These are phyloP conservation scores for Tarsius wallacei DNA, from an alignment of 2,797 vertebrate genomes.

Conservation along the genomic window DNA sequence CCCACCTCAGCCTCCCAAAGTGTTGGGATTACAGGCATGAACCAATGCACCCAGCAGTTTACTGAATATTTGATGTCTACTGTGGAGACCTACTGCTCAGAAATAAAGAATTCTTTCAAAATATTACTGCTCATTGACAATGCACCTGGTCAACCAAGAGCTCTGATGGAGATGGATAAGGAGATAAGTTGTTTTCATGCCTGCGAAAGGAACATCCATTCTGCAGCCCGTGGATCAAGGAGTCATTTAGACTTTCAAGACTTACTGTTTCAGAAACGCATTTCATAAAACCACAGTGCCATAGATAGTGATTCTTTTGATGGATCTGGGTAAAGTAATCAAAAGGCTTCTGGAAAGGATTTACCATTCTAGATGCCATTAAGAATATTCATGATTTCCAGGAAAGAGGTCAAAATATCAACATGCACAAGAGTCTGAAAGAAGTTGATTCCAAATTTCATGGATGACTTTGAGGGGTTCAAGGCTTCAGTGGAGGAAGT, in stretches of 20 bases:
- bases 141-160: neutral
- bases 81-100: neutral
- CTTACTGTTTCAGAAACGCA: neutral
- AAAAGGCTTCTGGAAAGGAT: neutral
- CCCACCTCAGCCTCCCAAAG: too few relatives aligned
- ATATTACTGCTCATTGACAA: neutral
- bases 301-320: neutral
- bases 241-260: neutral
- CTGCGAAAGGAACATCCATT: neutral
- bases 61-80: neutral
- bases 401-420: neutral
- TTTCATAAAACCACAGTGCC: neutral
- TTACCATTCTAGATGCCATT: neutral
- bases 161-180: neutral
- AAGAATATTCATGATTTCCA: neutral
- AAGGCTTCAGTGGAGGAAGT: neutral
- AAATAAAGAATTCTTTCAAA: neutral
- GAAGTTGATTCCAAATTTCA: neutral
- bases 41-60: neutral
- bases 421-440: neutral
- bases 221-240: neutral
- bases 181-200: neutral
- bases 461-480: neutral
- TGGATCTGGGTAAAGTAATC: neutral
- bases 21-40: too few relatives aligned